These are phyloP conservation scores for Enteromius fasciolatus DNA, from an alignment of 2,797 vertebrate genomes.

Conservation along the genomic window DNA sequence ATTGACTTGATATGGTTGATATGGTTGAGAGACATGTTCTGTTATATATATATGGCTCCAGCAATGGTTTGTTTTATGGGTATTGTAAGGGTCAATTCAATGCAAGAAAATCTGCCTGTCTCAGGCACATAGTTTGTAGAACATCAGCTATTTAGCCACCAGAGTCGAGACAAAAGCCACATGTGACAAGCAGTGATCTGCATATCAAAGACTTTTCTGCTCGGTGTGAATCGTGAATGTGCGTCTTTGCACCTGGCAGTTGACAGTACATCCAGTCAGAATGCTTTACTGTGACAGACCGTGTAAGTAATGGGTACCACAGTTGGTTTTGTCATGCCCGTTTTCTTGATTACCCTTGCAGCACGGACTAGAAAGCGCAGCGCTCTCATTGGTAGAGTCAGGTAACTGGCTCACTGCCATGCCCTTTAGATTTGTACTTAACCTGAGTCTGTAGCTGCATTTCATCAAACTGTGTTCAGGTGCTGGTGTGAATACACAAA, in stretches of 20 bases:
- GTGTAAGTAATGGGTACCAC: conserved; percentile 28
- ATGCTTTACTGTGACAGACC: conserved; percentile 15
- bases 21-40: too few species aligned
- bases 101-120: not conserved
- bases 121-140: not conserved
- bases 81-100: not conserved
- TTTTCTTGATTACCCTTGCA: conserved; percentile 46
- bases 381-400: conserved; percentile 46
- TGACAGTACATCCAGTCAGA: conserved; percentile 7
- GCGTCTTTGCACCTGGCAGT: conserved; percentile 9
- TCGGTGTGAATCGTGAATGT: conserved; percentile 1
- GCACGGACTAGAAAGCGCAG: conserved; percentile 26
- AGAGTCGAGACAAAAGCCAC: conserved; percentile 35
- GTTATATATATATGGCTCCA: not conserved
- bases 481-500: conserved; percentile 34
- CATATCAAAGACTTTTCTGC: conserved; percentile 38
- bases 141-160: conserved; percentile 19
- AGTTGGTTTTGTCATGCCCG: conserved; percentile 31
- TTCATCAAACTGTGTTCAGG: conserved; percentile 33
- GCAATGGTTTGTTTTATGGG: not conserved
- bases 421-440: conserved; percentile 50
- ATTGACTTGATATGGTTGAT: too few species aligned
- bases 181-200: conserved; percentile 29
- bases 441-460: conserved; percentile 27
- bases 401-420: conserved; percentile 47